A percentile compares a stretch with the other conserved stretches of the same genome.
phyloP scores from a whole-genome alignment of 1,140 invertebrate genomes.

The Spodoptera frugiperda region DNA sequence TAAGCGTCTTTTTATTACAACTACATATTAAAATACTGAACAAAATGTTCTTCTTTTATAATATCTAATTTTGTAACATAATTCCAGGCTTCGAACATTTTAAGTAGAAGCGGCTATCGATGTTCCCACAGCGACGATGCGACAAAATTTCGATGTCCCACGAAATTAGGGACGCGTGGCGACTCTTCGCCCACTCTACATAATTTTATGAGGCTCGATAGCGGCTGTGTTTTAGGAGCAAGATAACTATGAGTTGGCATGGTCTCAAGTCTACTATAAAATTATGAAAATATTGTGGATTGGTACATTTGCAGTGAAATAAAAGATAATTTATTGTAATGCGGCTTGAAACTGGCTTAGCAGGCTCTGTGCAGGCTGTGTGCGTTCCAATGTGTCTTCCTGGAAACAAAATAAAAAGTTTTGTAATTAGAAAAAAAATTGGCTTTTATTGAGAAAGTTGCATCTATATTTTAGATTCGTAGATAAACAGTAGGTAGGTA shows the following conservation, averaged over 20 bases:
- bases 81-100: background rate
- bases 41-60: background rate
- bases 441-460: too few relatives aligned
- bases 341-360: slow-evolving; percentile 21
- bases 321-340: slow-evolving; percentile 53
- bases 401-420: slow-evolving; percentile 35
- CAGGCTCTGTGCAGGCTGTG: slow-evolving; percentile 6
- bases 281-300: slow-evolving; percentile 58
- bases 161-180: slow-evolving; percentile 35
- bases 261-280: slow-evolving; percentile 53
- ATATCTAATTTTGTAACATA: background rate
- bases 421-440: background rate
- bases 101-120: background rate
- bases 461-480: too few relatives aligned
- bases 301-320: slow-evolving; percentile 51
- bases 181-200: slow-evolving; percentile 48
- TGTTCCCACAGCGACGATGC: slow-evolving; percentile 4
- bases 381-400: slow-evolving; percentile 17
- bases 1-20: background rate
- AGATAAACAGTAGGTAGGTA: too few relatives aligned
- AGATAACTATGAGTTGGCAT: slow-evolving; percentile 56
- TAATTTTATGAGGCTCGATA: slow-evolving; percentile 54
- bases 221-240: slow-evolving; percentile 48
- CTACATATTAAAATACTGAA: slow-evolving; percentile 10
- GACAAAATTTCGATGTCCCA: slow-evolving; percentile 21